Evolutionary conservation across 2,797 vertebrate species (phyloP).

Genomic region (Galaxias olidus): DNA sequence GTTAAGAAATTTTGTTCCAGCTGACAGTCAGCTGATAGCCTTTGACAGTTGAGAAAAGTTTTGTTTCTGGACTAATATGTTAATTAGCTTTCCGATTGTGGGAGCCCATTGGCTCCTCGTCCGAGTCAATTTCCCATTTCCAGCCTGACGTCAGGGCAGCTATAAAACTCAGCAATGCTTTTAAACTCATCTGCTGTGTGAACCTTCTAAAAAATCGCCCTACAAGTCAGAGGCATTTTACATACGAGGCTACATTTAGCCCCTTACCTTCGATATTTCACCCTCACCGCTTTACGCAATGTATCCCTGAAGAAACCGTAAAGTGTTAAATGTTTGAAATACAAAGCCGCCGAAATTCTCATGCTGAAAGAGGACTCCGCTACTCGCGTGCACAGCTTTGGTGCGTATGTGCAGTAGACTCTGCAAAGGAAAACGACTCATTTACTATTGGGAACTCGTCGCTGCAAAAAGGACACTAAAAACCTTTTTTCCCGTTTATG

Average conservation of each 20-base stretch:
- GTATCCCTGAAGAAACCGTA: constrained; percentile 73
- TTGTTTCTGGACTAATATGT: constrained; percentile 89
- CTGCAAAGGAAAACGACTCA: constrained; percentile 74
- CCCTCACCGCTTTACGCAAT: constrained; percentile 76
- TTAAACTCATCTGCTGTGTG: constrained; percentile 94
- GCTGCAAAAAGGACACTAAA: constrained; percentile 64
- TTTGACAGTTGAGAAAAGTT: constrained; percentile 91
- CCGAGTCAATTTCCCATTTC: constrained; percentile 83
- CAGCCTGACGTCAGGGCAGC: constrained; percentile 86
- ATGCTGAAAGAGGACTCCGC: constrained; percentile 80
- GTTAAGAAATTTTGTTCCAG: constrained; percentile 72
- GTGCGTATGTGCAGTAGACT: constrained; percentile 81
- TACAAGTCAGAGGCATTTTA: constrained; percentile 70
- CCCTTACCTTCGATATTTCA: constrained; percentile 62
- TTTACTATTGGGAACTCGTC: constrained; percentile 62
- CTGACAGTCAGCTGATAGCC: constrained; percentile 96
- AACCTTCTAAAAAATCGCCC: constrained; percentile 84
- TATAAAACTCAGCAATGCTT: constrained; percentile 92
- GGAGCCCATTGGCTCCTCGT: constrained; percentile 85
- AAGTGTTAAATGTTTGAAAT: constrained; percentile 87
- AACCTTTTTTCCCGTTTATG: constrained; percentile 53
- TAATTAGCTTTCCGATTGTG: constrained; percentile 79
- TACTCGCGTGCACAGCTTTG: constrained; percentile 80
- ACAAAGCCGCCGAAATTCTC: constrained; percentile 75
- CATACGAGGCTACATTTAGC: constrained; percentile 56